Evolutionary conservation across 2,113 vertebrate species (phyloP).

Genomic region (Zosterops japonicus): DNA sequence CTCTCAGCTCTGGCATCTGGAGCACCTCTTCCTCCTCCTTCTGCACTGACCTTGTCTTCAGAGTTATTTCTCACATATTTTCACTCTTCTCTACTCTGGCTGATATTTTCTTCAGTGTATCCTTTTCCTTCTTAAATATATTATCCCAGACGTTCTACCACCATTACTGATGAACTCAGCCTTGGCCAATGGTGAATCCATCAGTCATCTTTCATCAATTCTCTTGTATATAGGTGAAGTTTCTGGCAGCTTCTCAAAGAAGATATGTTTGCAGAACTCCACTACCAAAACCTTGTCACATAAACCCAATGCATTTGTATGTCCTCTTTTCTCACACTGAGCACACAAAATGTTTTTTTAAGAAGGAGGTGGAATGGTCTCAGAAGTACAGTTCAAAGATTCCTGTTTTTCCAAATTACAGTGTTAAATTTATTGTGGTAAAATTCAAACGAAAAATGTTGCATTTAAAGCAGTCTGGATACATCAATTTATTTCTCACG

Average conservation of each 20-base stretch:
- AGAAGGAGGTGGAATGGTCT: not conserved
- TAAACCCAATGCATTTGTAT: not conserved
- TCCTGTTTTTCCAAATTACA: not conserved
- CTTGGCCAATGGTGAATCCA: not conserved
- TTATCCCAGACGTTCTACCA: not conserved
- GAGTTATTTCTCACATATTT: not conserved
- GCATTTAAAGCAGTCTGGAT: not conserved
- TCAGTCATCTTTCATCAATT: fast-evolving
- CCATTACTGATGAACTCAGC: too few relatives aligned
- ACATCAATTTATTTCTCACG: not conserved
- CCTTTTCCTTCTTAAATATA: not conserved
- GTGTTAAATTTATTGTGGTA: not conserved
- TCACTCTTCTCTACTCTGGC: not conserved
- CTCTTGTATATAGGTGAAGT: too few relatives aligned
- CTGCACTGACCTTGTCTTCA: not conserved
- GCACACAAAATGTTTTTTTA: not conserved
- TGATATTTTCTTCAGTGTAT: not conserved
- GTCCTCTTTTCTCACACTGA: not conserved
- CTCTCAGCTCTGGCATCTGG: not conserved
- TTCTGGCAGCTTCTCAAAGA: not conserved
- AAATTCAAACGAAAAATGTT: not conserved
- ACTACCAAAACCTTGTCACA: not conserved
- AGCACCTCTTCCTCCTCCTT: not conserved
- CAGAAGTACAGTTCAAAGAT: not conserved
- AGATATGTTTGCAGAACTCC: not conserved